phyloP scores from a whole-genome alignment of 64 coral and sea anemone genomes.

The Cladopsammia gracilis region DNA sequence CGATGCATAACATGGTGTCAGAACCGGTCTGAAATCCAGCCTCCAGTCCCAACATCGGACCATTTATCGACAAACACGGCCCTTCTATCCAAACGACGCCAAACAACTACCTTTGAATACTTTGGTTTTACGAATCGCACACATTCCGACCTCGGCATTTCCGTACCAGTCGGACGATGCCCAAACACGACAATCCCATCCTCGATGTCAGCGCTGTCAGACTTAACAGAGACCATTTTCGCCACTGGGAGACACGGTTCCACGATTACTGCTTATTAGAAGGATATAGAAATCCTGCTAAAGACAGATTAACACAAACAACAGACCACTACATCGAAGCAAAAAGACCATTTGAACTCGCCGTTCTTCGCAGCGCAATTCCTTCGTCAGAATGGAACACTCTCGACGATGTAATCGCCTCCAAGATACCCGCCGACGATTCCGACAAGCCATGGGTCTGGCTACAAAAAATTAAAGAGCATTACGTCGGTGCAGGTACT shows the following conservation, averaged over 20 bases:
- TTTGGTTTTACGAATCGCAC: not conserved
- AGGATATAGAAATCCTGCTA: constrained; percentile 41
- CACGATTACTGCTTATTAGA: constrained; percentile 56
- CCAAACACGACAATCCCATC: constrained; percentile 27
- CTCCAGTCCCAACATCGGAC: constrained; percentile 10
- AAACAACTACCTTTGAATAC: constrained; percentile 15
- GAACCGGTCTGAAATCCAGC: constrained; percentile 2
- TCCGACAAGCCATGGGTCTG: not conserved
- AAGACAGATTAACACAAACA: constrained; percentile 55
- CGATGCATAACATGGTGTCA: not conserved
- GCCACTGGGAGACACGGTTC: constrained; percentile 51
- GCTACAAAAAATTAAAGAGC: constrained; percentile 26
- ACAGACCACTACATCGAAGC: constrained; percentile 38
- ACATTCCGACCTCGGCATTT: not conserved
- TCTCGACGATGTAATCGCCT: not conserved
- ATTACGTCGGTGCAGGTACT: constrained; percentile 21
- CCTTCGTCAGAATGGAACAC: not conserved
- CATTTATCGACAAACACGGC: not conserved
- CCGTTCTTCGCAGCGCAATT: constrained; percentile 3
- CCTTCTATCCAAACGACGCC: constrained; percentile 5
- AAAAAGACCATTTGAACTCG: not conserved
- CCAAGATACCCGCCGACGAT: not conserved
- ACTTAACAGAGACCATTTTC: constrained; percentile 43
- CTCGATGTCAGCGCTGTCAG: constrained; percentile 28
- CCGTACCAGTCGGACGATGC: constrained; percentile 13